Evolutionary conservation across 2,888 invertebrate species (phyloP), one percentile per base, ranked within the genome.

Genomic region (Lobophora halterata): DNA sequence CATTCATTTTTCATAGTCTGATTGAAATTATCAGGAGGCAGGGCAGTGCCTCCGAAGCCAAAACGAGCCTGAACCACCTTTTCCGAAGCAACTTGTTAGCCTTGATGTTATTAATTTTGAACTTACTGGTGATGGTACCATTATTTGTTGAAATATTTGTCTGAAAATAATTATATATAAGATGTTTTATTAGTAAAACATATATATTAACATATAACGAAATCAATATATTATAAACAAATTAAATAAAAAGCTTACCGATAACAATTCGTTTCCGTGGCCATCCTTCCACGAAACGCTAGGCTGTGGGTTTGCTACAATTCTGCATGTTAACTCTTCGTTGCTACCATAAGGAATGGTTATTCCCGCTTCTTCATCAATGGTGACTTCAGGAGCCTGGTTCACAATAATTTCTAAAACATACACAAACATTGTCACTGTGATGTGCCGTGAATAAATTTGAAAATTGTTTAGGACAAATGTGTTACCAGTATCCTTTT

Each of bases 361-460:
- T 21, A 5, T 18, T 12, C 13, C 7, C 11, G 14, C 3, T 11
- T 38, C 46, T 7, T 35, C 32, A 14, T 19, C 18, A 5, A 42
- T 42, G 5, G 4, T n/a, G 6, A 31, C 26, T 7, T 5, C 8
- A 17, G 46, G 42, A 12, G 13, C 16, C 12, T 29, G 24, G 11
- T 29, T 12, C n/a, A 46, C 38, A 28, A 21, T 21, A 3, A 42
- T 10, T 12, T 32, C 46, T 46, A 30, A n/a, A 42, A 42, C 12
- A 7, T 1, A 21, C 19, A 10, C 10, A 17, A 32, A 17, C 6
- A 17, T 25, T 13, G n/a, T n/a, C n/a, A n/a, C n/a, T n/a, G n/a
- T n/a, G n/a, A n/a, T n/a, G n/a, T n/a, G n/a, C n/a, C n/a, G n/a
- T n/a, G n/a, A n/a, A n/a, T n/a, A n/a, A n/a, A n/a, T n/a, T n/a